phyloP scores from a whole-genome alignment of 2,888 invertebrate genomes.

The Pyrocoelia pectoralis region DNA sequence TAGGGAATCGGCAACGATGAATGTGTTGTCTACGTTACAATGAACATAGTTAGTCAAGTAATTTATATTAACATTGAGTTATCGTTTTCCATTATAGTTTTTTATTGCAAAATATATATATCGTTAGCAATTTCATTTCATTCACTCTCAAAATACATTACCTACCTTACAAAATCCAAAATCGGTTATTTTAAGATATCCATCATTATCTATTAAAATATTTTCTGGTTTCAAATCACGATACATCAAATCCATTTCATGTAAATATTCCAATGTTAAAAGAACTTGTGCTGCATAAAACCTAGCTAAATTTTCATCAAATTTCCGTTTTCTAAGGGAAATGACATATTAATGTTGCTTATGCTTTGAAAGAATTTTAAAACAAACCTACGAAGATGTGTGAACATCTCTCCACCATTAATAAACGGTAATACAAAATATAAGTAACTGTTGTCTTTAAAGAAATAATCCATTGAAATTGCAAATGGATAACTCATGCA shows the following conservation, averaged over 20 bases:
- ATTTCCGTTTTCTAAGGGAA: slow-evolving; percentile 57
- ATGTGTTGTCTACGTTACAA: no score
- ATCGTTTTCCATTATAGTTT: no score
- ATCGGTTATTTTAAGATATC: slow-evolving; percentile 88
- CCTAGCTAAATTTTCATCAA: slow-evolving; percentile 80
- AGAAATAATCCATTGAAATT: slow-evolving; percentile 82
- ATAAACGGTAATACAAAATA: slow-evolving; percentile 87
- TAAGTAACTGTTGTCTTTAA: slow-evolving; percentile 84
- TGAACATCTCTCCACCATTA: slow-evolving; percentile 88
- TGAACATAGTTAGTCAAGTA: no score
- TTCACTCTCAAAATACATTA: no score
- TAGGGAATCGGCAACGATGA: no score
- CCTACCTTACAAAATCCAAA: slow-evolving; percentile 89
- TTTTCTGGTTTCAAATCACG: slow-evolving; percentile 94
- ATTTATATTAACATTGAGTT: no score
- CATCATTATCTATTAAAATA: slow-evolving; percentile 79
- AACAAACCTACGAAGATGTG: slow-evolving; percentile 67
- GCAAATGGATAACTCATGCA: slow-evolving; percentile 89
- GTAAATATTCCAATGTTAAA: slow-evolving; percentile 90
- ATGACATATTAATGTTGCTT: no score
- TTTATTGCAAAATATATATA: no score
- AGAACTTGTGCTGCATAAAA: slow-evolving; percentile 93
- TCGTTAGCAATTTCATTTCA: no score
- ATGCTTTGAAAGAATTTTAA: neutral
- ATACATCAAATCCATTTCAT: slow-evolving; percentile 86